Evolutionary conservation across 1,140 invertebrate species (phyloP).

Genomic region (Polyergus mexicanus): DNA sequence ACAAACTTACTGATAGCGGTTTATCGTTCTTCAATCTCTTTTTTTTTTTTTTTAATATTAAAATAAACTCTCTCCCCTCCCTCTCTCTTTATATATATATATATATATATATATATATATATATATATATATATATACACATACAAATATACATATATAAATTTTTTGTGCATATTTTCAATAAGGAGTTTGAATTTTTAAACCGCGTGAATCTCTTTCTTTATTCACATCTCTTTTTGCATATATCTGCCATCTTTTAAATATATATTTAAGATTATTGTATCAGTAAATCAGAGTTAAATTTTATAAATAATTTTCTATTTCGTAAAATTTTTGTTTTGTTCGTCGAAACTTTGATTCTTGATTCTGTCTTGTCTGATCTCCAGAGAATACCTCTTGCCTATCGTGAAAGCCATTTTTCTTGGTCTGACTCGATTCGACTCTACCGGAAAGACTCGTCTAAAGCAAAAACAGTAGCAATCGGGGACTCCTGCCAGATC

Average conservation of each 20-base stretch:
- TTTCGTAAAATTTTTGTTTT: constrained; percentile 32
- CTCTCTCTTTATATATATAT: no score
- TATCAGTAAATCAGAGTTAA: not conserved
- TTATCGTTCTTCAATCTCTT: constrained; percentile 1
- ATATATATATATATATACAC: no score
- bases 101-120: not conserved
- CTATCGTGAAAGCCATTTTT: constrained; percentile 67
- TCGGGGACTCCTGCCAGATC: constrained; percentile 65
- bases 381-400: constrained; percentile 17
- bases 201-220: not conserved
- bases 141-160: not conserved
- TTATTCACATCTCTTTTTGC: not conserved
- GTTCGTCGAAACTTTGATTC: not conserved
- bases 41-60: not conserved
- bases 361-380: constrained; percentile 37
- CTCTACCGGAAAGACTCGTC: constrained; percentile 65
- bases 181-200: not conserved
- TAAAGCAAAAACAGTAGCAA: constrained; percentile 64
- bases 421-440: constrained; percentile 68
- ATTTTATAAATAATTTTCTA: constrained; percentile 19
- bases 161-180: not conserved
- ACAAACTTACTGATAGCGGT: constrained; percentile 39
- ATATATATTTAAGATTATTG: not conserved
- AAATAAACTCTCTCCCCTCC: not conserved
- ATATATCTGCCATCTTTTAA: not conserved